Percentiles rank a stretch among this genome's conserved stretches.
phyloP scores from a whole-genome alignment of 2,113 vertebrate genomes.

The Myxocyprinus asiaticus region DNA sequence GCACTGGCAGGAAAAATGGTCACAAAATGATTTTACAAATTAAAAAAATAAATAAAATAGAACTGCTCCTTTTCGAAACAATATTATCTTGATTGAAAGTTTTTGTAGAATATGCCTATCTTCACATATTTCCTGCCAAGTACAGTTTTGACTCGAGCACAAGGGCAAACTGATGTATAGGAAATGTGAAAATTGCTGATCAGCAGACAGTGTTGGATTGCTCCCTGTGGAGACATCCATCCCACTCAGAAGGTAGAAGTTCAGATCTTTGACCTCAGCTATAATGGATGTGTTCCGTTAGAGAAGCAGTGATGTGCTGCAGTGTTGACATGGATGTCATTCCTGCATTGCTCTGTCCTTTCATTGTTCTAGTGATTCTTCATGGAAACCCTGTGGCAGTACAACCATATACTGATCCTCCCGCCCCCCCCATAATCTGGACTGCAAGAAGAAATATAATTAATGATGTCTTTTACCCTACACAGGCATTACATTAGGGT shows the following conservation, averaged over 20 bases:
- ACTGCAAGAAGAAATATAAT: too few species aligned
- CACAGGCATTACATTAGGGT: too few species aligned
- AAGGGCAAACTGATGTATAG: slow-evolving; percentile 31
- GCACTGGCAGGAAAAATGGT: too few species aligned
- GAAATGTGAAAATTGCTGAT: slow-evolving; percentile 11
- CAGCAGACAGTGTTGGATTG: slow-evolving; percentile 40
- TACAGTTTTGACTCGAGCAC: neutral
- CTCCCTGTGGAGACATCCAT: slow-evolving; percentile 31
- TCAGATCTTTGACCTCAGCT: slow-evolving; percentile 41
- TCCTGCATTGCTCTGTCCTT: slow-evolving; percentile 15
- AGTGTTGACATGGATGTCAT: slow-evolving; percentile 12
- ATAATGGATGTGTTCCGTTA: slow-evolving; percentile 21
- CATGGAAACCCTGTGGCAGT: neutral
- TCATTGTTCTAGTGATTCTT: neutral
- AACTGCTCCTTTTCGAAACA: too few species aligned
- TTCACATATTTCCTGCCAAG: slow-evolving; percentile 9
- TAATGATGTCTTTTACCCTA: too few species aligned
- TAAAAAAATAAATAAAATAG: too few species aligned
- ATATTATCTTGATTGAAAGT: neutral
- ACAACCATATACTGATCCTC: too few species aligned
- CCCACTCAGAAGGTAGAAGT: slow-evolving; percentile 38
- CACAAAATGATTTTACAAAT: too few species aligned
- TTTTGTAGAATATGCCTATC: neutral
- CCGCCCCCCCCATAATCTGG: too few species aligned
- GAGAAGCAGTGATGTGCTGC: slow-evolving; percentile 15